phyloP scores from a whole-genome alignment of 2,113 vertebrate species.

The Antigone vipio region DNA sequence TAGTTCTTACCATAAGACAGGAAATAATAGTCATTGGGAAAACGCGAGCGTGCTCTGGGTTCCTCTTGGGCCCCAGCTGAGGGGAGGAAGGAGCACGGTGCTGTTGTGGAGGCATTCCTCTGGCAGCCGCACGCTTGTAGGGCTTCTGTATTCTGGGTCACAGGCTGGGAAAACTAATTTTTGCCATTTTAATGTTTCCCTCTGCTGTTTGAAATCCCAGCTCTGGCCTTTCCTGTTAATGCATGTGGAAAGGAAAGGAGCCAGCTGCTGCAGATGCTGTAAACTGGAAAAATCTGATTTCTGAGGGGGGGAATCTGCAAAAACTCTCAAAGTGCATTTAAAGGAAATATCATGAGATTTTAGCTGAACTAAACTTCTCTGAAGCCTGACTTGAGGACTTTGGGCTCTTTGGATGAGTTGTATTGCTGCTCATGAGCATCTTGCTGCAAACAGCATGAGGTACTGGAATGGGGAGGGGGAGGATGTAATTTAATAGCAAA shows the following conservation, averaged over 20 bases:
- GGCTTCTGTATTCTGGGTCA: not conserved
- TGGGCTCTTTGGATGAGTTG: not conserved
- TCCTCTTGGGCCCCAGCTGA: not conserved
- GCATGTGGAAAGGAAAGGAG: not conserved
- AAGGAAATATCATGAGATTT: not conserved
- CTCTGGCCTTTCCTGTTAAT: not conserved
- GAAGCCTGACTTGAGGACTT: not conserved
- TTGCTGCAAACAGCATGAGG: not conserved
- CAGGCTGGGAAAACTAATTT: not conserved
- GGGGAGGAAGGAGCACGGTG: not conserved
- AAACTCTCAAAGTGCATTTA: not conserved
- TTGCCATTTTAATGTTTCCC: not conserved
- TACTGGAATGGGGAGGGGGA: fast-evolving
- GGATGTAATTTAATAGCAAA: not conserved
- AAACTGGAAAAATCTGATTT: not conserved
- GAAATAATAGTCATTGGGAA: not conserved
- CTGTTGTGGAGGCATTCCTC: not conserved
- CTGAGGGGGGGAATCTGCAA: not conserved
- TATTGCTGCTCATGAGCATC: fast-evolving
- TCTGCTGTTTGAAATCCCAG: not conserved
- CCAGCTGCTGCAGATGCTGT: fast-evolving
- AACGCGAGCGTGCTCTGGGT: not conserved
- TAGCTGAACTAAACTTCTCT: not conserved
- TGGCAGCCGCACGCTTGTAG: fast-evolving
- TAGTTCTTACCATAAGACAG: not conserved